phyloP scores from a whole-genome alignment of 2,113 vertebrate genomes.

The Miniopterus natalensis region DNA sequence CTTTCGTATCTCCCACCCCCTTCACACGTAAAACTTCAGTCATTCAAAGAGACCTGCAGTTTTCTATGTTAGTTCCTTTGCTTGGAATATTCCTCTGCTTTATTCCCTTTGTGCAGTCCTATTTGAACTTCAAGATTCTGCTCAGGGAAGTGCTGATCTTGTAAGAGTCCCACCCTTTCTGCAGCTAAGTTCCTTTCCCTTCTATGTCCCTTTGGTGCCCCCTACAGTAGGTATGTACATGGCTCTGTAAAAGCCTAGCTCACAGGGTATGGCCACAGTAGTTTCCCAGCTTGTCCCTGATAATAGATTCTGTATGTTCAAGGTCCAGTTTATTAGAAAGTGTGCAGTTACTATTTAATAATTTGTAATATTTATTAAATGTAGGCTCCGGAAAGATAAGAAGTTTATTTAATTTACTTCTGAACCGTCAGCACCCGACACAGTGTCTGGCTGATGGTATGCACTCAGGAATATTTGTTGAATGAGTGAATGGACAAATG shows the following conservation, averaged over 20 bases:
- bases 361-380: not conserved
- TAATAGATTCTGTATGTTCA: not conserved
- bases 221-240: not conserved
- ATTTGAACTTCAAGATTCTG: not conserved
- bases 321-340: not conserved
- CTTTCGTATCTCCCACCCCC: not conserved
- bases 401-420: not conserved
- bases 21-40: not conserved
- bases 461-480: not conserved
- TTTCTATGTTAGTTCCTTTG: not conserved
- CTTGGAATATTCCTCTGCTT: not conserved
- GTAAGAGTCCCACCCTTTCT: not conserved
- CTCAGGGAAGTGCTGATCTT: not conserved
- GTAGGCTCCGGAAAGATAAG: not conserved
- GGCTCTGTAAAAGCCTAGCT: not conserved
- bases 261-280: not conserved
- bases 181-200: not conserved
- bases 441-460: not conserved
- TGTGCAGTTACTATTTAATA: not conserved
- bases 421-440: not conserved
- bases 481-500: not conserved
- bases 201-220: constrained; percentile 45
- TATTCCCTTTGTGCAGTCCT: not conserved
- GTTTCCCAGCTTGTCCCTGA: not conserved
- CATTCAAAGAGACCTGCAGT: not conserved